Evolutionary conservation across 2,888 invertebrate species (phyloP).

Genomic region (Epinotia nisella): DNA sequence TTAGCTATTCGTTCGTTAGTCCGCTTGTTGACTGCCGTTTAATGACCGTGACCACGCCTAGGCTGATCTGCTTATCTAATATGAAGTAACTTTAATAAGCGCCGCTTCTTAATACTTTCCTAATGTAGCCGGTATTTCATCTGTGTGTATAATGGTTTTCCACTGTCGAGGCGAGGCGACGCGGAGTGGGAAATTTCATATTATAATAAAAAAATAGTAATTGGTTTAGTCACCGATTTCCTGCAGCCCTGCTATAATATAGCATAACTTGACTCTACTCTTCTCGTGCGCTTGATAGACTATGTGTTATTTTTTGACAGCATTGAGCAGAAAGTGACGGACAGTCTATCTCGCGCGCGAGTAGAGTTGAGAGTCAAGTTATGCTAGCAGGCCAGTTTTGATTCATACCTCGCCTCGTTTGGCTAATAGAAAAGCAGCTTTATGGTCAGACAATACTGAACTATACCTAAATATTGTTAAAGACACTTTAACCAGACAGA

Average conservation of each 20-base stretch:
- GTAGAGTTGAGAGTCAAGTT: too few relatives aligned
- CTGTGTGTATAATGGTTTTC: too few relatives aligned
- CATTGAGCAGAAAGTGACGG: too few relatives aligned
- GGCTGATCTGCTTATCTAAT: slow-evolving; percentile 10
- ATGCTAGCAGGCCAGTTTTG: too few relatives aligned
- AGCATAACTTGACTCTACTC: too few relatives aligned
- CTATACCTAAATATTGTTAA: neutral
- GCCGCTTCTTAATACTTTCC: neutral
- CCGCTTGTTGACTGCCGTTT: slow-evolving; percentile 35
- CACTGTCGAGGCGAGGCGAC: too few relatives aligned
- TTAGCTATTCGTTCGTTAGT: slow-evolving; percentile 27
- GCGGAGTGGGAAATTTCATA: neutral
- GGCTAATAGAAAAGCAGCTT: neutral
- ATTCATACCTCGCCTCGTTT: neutral
- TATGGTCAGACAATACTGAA: neutral
- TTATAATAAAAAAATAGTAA: neutral
- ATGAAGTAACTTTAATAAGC: slow-evolving; percentile 14
- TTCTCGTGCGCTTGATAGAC: too few relatives aligned
- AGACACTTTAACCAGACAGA: neutral
- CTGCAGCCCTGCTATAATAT: too few relatives aligned
- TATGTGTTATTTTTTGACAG: too few relatives aligned
- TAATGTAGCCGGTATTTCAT: neutral
- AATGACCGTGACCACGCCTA: slow-evolving; percentile 40
- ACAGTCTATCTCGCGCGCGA: too few relatives aligned
- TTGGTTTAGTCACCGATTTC: neutral